These are phyloP conservation scores for Hypena proboscidalis DNA, from an alignment of 2,888 invertebrate species.

Conservation along the genomic window DNA sequence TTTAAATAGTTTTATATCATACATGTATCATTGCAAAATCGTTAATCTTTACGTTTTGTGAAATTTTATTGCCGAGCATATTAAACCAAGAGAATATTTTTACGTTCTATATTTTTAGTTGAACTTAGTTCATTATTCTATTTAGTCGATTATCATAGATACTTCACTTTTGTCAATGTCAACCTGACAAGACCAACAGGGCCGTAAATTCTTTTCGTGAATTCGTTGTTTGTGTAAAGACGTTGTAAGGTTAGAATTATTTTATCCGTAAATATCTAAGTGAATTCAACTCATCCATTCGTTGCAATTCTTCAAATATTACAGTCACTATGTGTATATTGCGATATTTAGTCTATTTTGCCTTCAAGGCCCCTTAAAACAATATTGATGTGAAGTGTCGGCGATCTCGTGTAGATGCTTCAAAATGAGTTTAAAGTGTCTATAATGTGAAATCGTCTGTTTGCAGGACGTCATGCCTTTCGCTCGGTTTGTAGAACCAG, in stretches of 20 bases:
- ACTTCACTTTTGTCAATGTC: slow-evolving; percentile 25
- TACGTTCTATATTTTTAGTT: too few relatives aligned
- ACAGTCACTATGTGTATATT: slow-evolving; percentile 6
- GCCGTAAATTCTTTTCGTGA: slow-evolving; percentile 66
- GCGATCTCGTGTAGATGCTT: slow-evolving; percentile 38
- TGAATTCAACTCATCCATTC: slow-evolving; percentile 9
- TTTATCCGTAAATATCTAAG: slow-evolving; percentile 65
- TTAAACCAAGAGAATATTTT: too few relatives aligned
- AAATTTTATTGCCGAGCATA: too few relatives aligned
- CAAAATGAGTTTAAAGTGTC: slow-evolving; percentile 8
- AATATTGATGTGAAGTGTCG: slow-evolving; percentile 29
- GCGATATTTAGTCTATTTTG: slow-evolving; percentile 30
- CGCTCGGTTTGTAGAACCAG: slow-evolving; percentile 97
- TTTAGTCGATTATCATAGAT: too few relatives aligned
- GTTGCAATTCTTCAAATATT: slow-evolving; percentile 10
- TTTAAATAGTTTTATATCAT: too few relatives aligned
- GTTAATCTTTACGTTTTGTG: too few relatives aligned
- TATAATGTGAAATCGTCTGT: slow-evolving; percentile 48
- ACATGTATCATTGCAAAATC: too few relatives aligned
- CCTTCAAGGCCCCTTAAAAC: slow-evolving; percentile 16
- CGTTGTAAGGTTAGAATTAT: slow-evolving; percentile 78
- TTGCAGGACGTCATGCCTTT: slow-evolving; percentile 89
- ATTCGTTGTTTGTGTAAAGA: slow-evolving; percentile 69
- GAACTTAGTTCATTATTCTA: too few relatives aligned
- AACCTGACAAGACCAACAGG: slow-evolving; percentile 30